Conservation (phyloP, 2,113 vertebrate species). For the Zosterops pallidus region DNA sequence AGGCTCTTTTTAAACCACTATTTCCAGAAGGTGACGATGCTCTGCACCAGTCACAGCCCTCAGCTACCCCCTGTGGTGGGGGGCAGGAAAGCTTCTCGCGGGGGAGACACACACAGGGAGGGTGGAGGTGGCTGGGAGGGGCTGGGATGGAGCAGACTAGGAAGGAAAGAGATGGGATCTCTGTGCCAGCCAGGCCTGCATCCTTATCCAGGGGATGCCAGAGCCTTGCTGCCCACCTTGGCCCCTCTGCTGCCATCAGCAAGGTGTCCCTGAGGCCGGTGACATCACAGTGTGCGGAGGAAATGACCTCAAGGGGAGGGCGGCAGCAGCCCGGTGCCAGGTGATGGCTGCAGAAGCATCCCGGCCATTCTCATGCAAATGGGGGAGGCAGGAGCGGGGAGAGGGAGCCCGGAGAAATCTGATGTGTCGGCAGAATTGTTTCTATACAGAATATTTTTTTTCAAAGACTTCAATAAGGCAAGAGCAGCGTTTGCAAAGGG, state of each 20-base stretch:
- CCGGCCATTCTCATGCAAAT: slow-evolving; percentile 42
- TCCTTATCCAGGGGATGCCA: neutral
- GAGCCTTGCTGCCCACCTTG: neutral
- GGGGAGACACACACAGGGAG: accelerated
- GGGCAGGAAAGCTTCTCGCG: neutral
- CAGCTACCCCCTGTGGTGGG: accelerated
- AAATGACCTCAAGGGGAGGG: neutral
- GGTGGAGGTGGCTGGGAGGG: neutral
- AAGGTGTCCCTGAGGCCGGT: neutral
- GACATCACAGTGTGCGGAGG: neutral
- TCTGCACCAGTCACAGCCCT: neutral
- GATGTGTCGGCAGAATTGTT: slow-evolving; percentile 53
- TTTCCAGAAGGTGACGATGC: neutral
- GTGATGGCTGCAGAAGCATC: slow-evolving; percentile 26
- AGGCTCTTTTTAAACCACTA: neutral
- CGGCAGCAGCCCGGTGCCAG: neutral
- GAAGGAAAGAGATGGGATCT: neutral
- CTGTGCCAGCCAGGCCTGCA: neutral
- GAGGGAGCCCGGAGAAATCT: slow-evolving; percentile 20
- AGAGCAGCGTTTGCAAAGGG: slow-evolving; percentile 45
- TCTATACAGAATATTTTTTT: slow-evolving; percentile 56
- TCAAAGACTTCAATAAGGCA: slow-evolving; percentile 57
- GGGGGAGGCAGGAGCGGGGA: neutral
- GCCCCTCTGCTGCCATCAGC: neutral
- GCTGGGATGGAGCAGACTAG: accelerated